Evolutionary conservation across 2,797 vertebrate species (phyloP).

Genomic region (Sebastes taczanowskii): DNA sequence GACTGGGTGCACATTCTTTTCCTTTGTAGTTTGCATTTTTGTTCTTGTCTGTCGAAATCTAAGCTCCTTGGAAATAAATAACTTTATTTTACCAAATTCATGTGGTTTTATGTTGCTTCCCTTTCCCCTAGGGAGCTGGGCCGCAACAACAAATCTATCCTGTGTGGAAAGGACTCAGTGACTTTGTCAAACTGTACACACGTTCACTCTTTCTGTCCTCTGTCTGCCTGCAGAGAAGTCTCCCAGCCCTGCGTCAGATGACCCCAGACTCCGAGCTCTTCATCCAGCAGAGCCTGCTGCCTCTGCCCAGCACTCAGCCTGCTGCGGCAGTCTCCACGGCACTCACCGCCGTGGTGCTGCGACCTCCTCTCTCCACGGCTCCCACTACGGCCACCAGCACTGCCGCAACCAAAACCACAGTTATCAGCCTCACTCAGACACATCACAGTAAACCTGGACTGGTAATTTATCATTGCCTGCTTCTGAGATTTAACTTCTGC

Average conservation of each 20-base stretch:
- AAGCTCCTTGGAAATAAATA: not conserved
- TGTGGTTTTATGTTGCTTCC: not conserved
- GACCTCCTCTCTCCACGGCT: constrained; percentile 79
- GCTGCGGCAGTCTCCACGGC: constrained; percentile 83
- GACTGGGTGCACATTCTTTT: not conserved
- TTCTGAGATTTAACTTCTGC: not conserved
- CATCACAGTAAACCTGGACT: constrained; percentile 86
- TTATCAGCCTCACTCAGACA: constrained; percentile 90
- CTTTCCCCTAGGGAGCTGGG: not conserved
- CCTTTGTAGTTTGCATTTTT: not conserved
- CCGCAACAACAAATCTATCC: not conserved
- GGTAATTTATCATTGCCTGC: constrained; percentile 72
- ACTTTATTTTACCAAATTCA: not conserved
- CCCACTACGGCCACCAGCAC: constrained; percentile 70
- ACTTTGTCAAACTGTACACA: not conserved
- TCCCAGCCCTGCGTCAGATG: constrained; percentile 92
- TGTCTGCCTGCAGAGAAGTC: constrained; percentile 85
- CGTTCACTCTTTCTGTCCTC: not conserved
- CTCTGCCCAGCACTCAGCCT: constrained; percentile 80
- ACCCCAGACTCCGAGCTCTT: constrained; percentile 92
- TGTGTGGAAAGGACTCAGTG: not conserved
- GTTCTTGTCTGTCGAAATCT: not conserved
- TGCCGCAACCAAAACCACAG: constrained; percentile 81
- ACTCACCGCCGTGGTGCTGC: constrained; percentile 87
- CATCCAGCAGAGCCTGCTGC: constrained; percentile 93